These are phyloP conservation scores for Conomelus anceps DNA, from an alignment of 2,888 invertebrate species.

Conservation along the genomic window DNA sequence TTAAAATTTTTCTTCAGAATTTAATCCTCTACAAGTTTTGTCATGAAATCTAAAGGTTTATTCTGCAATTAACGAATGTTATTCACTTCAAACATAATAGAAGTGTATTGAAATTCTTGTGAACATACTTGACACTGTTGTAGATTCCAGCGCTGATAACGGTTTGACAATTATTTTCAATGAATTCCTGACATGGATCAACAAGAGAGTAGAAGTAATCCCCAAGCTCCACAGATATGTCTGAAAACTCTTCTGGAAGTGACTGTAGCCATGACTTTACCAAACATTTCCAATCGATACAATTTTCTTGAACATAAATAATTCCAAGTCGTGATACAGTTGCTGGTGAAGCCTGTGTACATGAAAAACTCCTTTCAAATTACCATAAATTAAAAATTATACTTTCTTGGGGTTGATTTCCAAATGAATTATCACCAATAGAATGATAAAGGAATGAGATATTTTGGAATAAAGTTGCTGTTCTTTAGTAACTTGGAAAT, in stretches of 20 bases:
- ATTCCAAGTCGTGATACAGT: conserved; percentile 85
- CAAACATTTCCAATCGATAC: conserved; percentile 76
- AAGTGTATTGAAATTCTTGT: not conserved
- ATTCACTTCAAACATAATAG: too few species aligned
- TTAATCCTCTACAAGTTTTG: too few species aligned
- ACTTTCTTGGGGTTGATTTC: not conserved
- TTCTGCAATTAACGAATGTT: too few species aligned
- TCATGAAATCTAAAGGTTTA: too few species aligned
- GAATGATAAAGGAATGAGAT: too few species aligned
- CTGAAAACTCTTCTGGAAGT: conserved; percentile 24
- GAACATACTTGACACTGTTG: conserved; percentile 52
- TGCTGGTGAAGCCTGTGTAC: conserved; percentile 64
- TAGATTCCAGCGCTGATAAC: conserved; percentile 63
- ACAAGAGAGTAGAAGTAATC: conserved; percentile 69
- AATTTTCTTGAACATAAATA: conserved; percentile 81
- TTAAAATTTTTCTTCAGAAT: too few species aligned
- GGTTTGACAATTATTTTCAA: conserved; percentile 60
- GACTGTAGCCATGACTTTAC: conserved; percentile 72
- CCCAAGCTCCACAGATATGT: conserved; percentile 43
- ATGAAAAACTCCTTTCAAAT: not conserved
- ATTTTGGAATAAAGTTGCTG: too few species aligned
- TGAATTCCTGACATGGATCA: conserved; percentile 65
- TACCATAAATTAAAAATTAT: not conserved
- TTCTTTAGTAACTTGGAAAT: too few species aligned
- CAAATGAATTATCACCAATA: too few species aligned